Percentiles rank a stretch among this genome's conserved stretches.
phyloP scores from a whole-genome alignment of 2,888 invertebrate genomes.

The Caradrina clavipalpis region DNA sequence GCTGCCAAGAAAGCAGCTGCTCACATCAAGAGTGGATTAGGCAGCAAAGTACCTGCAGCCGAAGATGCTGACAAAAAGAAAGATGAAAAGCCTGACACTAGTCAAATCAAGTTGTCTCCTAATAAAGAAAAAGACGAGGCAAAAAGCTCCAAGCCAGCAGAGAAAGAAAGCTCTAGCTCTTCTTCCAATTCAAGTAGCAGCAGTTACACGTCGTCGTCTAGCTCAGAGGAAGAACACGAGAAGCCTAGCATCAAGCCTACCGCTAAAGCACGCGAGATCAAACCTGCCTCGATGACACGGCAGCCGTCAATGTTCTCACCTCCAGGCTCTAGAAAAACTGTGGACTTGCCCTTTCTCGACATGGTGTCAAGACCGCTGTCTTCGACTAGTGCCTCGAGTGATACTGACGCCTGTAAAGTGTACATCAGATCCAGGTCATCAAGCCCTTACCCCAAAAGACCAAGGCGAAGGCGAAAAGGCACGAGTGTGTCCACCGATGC shows the following conservation, averaged over 20 bases:
- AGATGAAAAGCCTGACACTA: slow-evolving; percentile 78
- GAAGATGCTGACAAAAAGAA: slow-evolving; percentile 85
- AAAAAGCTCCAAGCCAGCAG: slow-evolving; percentile 77
- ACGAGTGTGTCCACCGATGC: slow-evolving; percentile 82
- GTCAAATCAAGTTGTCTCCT: slow-evolving; percentile 76
- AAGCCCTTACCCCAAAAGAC: slow-evolving; percentile 85
- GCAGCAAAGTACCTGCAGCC: slow-evolving; percentile 86
- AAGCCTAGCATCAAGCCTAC: slow-evolving; percentile 83
- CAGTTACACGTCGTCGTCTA: slow-evolving; percentile 91
- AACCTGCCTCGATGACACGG: slow-evolving; percentile 75
- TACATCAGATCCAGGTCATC: slow-evolving; percentile 82
- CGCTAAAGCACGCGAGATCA: slow-evolving; percentile 86
- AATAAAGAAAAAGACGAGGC: slow-evolving; percentile 89
- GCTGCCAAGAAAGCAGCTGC: slow-evolving; percentile 98
- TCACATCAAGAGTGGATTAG: slow-evolving; percentile 95
- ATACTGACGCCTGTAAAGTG: slow-evolving; percentile 89
- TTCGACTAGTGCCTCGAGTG: slow-evolving; percentile 92
- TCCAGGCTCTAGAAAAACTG: slow-evolving; percentile 88
- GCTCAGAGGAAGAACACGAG: slow-evolving; percentile 91
- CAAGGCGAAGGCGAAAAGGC: slow-evolving; percentile 83
- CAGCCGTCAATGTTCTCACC: slow-evolving; percentile 86
- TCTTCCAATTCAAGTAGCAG: slow-evolving; percentile 90
- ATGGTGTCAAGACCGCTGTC: slow-evolving; percentile 93
- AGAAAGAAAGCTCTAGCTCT: slow-evolving; percentile 88
- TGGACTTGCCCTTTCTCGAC: slow-evolving; percentile 95